phyloP scores from a whole-genome alignment of 1,140 invertebrate genomes.

The honey bee (Apis mellifera) region DNA sequence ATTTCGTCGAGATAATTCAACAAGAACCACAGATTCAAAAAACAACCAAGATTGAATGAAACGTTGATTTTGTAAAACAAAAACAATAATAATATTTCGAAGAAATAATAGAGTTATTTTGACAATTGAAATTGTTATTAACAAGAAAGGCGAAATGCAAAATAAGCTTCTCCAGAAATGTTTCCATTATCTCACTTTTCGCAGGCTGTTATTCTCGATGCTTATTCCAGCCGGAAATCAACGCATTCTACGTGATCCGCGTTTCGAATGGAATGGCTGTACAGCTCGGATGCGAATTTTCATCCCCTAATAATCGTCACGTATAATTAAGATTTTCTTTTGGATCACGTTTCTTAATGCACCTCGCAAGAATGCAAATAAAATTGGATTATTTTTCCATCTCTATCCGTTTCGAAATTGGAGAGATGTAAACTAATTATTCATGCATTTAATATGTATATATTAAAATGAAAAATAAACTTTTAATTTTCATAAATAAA shows the following conservation, averaged over 20 bases:
- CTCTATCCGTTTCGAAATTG: neutral
- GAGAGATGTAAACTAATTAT: neutral
- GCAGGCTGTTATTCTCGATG: constrained; percentile 49
- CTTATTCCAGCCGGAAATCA: constrained; percentile 42
- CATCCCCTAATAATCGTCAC: constrained; percentile 24
- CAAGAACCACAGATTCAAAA: too few species aligned
- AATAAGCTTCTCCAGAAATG: constrained; percentile 34
- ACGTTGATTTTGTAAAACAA: too few species aligned
- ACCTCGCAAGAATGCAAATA: neutral
- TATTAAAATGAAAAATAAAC: too few species aligned
- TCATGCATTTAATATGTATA: too few species aligned
- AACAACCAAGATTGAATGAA: too few species aligned
- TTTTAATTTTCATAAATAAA: too few species aligned
- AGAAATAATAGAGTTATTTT: neutral
- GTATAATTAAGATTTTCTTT: neutral
- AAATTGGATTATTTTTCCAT: neutral
- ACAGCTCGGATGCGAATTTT: neutral
- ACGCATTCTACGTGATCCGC: constrained; percentile 56
- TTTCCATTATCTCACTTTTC: constrained; percentile 48
- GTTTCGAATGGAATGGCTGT: neutral
- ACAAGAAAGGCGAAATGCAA: neutral
- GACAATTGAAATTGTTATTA: constrained; percentile 42
- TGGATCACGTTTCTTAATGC: neutral
- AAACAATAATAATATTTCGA: neutral
- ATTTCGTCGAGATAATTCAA: neutral